Conservation (phyloP, 2,113 vertebrate genomes). For the Vidua chalybeata region DNA sequence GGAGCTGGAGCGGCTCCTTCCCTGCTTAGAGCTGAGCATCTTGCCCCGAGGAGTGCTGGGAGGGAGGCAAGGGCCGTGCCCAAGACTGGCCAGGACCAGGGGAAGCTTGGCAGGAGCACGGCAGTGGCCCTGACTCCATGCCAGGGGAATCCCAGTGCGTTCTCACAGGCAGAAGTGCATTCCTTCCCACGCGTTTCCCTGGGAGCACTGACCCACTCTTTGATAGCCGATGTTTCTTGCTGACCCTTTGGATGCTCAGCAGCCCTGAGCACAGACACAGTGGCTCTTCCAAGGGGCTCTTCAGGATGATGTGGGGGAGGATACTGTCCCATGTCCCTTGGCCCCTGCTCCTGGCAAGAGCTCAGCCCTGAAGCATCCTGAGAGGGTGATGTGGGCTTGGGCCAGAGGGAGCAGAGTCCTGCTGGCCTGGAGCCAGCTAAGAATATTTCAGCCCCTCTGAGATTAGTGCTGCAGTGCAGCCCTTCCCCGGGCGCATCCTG, state of each 20-base stretch:
- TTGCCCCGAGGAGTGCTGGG: accelerated
- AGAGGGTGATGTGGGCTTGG: accelerated
- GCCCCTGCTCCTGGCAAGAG: neutral
- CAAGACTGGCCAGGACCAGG: neutral
- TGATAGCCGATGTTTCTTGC: neutral
- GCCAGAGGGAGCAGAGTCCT: neutral
- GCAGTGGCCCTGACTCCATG: neutral
- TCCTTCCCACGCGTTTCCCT: conserved; percentile 62
- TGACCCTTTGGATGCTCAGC: neutral
- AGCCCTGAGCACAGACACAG: neutral
- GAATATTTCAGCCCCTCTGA: neutral
- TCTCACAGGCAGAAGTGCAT: neutral
- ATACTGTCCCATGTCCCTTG: neutral
- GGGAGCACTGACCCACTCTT: conserved; percentile 1
- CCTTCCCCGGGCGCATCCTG: accelerated
- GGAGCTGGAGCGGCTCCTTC: neutral
- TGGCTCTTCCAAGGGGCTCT: neutral
- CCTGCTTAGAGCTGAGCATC: neutral
- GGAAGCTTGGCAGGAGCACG: neutral
- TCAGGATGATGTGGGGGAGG: accelerated
- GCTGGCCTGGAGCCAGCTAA: neutral
- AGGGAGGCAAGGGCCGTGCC: neutral
- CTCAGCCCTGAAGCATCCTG: neutral
- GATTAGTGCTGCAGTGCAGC: accelerated
- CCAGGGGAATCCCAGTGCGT: conserved; percentile 49